Evolutionary conservation across 2,797 vertebrate species (phyloP).

Genomic region (Hybognathus amarus): DNA sequence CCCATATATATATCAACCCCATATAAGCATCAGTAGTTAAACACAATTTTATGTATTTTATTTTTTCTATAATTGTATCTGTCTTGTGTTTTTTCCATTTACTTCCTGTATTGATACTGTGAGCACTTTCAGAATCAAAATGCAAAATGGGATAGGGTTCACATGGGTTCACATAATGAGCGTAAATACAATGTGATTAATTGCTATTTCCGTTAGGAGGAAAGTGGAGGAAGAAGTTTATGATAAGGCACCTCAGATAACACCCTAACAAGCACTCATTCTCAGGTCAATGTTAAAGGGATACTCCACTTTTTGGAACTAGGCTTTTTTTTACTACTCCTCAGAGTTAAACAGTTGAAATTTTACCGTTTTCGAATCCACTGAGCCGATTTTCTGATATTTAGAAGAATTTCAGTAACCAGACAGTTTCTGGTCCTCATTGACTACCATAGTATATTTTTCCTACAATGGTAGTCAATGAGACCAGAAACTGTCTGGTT

Average conservation of each 20-base stretch:
- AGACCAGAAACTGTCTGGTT: no score
- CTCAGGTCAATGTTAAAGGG: neutral
- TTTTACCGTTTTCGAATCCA: no score
- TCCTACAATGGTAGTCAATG: no score
- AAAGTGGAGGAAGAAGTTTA: constrained; percentile 12
- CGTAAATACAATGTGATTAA: neutral
- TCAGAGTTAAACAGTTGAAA: no score
- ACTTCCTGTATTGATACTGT: neutral
- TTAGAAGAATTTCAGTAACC: no score
- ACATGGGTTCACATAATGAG: neutral
- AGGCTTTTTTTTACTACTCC: no score
- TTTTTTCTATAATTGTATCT: neutral
- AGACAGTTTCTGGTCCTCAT: no score
- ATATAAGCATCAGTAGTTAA: neutral
- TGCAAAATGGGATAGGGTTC: neutral
- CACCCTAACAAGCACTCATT: neutral
- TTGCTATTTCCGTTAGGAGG: neutral
- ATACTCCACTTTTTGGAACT: no score
- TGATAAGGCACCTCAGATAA: neutral
- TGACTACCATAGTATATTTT: no score
- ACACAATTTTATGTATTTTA: neutral
- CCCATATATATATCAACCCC: neutral
- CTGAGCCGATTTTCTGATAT: no score
- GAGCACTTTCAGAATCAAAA: neutral
- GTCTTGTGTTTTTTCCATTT: neutral